These are phyloP conservation scores for Polia nebulosa DNA, from an alignment of 2,888 invertebrate genomes.

Conservation along the genomic window DNA sequence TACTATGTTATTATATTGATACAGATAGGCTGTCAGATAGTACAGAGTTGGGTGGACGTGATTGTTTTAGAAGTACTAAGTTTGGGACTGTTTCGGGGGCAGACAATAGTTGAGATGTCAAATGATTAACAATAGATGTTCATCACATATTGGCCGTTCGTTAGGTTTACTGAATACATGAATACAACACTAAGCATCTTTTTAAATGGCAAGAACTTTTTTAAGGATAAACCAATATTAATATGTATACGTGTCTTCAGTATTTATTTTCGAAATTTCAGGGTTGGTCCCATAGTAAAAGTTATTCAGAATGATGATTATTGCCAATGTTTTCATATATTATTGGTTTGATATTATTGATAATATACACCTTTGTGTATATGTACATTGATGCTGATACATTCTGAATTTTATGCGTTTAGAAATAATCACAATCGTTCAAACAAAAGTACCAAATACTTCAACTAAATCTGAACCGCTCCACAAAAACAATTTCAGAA, in stretches of 20 bases:
- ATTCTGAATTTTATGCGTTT: background rate
- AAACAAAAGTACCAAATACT: background rate
- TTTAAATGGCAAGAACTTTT: no score
- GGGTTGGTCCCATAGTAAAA: no score
- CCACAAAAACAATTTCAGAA: slow-evolving; percentile 7
- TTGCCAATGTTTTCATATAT: no score
- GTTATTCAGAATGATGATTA: no score
- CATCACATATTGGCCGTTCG: background rate
- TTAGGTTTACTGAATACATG: background rate
- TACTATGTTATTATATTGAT: slow-evolving; percentile 31
- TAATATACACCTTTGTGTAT: no score
- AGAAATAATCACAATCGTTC: background rate
- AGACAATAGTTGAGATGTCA: slow-evolving; percentile 1
- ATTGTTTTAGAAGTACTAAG: slow-evolving; percentile 35
- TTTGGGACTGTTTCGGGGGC: slow-evolving; percentile 6
- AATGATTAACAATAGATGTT: background rate
- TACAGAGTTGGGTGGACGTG: slow-evolving; percentile 8
- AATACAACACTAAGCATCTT: background rate
- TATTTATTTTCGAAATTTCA: background rate
- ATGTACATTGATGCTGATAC: background rate
- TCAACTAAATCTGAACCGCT: background rate
- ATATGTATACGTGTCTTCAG: background rate
- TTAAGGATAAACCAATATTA: no score
- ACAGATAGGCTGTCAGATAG: slow-evolving; percentile 13
- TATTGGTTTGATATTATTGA: no score